Conservation (phyloP, 2,797 vertebrate species). For the Rhyacichthys aspro region DNA sequence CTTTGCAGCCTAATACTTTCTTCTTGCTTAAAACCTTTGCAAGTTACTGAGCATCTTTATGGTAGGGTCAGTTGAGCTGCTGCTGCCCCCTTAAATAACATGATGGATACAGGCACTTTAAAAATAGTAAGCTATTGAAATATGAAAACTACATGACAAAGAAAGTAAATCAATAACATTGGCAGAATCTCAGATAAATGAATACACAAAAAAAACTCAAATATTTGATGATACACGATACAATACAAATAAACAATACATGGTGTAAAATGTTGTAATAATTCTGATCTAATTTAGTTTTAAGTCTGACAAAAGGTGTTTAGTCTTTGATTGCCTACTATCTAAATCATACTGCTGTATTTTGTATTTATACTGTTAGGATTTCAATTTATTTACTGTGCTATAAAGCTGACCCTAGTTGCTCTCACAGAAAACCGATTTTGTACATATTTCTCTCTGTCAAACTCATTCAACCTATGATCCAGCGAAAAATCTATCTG, state of each 20-base stretch:
- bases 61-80: conserved; percentile 16
- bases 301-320: too few species aligned
- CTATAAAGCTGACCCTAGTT: background rate
- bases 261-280: too few species aligned
- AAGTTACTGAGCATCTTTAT: conserved; percentile 15
- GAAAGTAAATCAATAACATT: too few species aligned
- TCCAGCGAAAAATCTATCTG: background rate
- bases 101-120: background rate
- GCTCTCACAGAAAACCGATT: background rate
- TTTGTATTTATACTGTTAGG: too few species aligned
- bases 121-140: background rate
- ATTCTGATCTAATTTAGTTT: too few species aligned
- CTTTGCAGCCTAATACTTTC: conserved; percentile 11
- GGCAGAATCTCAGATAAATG: too few species aligned
- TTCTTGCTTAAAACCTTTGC: conserved; percentile 23
- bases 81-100: conserved; percentile 3
- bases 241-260: too few species aligned
- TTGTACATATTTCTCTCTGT: background rate
- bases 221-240: too few species aligned
- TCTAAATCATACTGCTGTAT: too few species aligned
- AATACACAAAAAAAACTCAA: too few species aligned
- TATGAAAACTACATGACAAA: background rate
- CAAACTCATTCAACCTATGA: background rate
- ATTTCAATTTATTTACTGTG: background rate
- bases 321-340: too few species aligned